A percentile compares a stretch with the other conserved stretches of the same genome.
These are phyloP conservation scores for Rhinolophus ferrumequinum DNA, from an alignment of 2,113 vertebrate species.

Conservation along the genomic window DNA sequence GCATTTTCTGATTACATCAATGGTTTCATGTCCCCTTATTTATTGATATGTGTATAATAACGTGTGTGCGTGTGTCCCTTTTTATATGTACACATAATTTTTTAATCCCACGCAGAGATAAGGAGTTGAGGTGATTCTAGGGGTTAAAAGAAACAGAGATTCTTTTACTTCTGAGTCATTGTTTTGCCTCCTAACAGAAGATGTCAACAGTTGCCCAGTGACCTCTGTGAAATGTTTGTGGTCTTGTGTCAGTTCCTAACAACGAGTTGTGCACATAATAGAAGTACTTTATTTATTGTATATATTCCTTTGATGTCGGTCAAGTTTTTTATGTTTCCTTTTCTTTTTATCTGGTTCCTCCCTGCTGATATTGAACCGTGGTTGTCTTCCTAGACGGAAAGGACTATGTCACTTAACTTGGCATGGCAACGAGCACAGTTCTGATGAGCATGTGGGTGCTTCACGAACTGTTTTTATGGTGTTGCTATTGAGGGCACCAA, in stretches of 20 bases:
- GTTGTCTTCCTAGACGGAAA: slow-evolving; percentile 45
- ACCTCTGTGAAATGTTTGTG: slow-evolving; percentile 71
- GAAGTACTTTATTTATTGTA: slow-evolving; percentile 64
- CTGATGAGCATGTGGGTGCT: background rate
- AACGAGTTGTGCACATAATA: slow-evolving; percentile 52
- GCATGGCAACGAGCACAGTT: slow-evolving; percentile 35
- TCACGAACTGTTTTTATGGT: background rate
- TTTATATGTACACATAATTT: background rate
- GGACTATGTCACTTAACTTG: background rate
- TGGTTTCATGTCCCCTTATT: background rate
- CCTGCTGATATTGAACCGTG: slow-evolving; percentile 23
- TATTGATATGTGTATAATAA: background rate
- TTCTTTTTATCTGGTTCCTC: slow-evolving; percentile 65
- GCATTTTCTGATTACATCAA: background rate
- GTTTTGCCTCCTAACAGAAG: slow-evolving; percentile 73
- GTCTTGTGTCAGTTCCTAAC: slow-evolving; percentile 57
- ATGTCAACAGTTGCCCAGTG: slow-evolving; percentile 71
- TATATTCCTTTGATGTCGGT: slow-evolving; percentile 63
- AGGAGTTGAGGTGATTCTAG: background rate
- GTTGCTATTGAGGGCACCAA: background rate
- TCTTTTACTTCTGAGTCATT: slow-evolving; percentile 61
- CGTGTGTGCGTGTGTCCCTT: background rate
- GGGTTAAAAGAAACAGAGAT: slow-evolving; percentile 56
- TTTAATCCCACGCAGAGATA: background rate
- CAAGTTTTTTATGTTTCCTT: slow-evolving; percentile 58